Evolutionary conservation across 2,888 invertebrate species (phyloP), one percentile per base, ranked within the genome.

Genomic region (Ectemnius cavifrons): DNA sequence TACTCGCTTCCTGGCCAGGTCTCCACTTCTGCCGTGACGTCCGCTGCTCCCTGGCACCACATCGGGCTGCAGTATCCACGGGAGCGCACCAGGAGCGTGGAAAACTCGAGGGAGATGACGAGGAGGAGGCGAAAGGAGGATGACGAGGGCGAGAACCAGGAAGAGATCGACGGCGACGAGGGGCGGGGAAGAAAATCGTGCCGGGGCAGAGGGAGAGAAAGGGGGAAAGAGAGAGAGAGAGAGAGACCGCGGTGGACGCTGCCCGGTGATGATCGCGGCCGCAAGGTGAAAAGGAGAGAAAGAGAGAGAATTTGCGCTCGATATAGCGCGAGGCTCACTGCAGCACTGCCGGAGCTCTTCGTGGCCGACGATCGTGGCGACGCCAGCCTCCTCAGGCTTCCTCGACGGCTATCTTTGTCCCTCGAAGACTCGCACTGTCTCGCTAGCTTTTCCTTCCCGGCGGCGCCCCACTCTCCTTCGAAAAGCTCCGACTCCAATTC

Each of bases 291-390:
- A 71, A 47, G 23, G 65, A 67, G 60, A 72, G 63, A 78, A 66
- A 77, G 20, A 63, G 16, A 62, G 27, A 73, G 61, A 72, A 67
- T 65, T 70, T 63, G 74, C 52, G 85, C 87, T 87, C 84, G 85
- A 88, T 87, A 88, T 88, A 84, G 83, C 83, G 64, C 80, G 83
- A 83, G 83, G 83, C 80, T 83, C 81, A 74, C 68, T 75, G 80
- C 77, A 69, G 80, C 79, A 83, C 83, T 83, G 83, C 71, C 81
- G 73, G 73, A 81, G 75, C 75, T 82, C 79, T 79, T 82, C 75
- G 78, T 81, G 71, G 73, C 66, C 71, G 75, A 76, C 78, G 86
- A 86, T 73, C 83, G 85, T 80, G 64, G 81, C 84, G 86, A 85
- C 85, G 78, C 82, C 81, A 79, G 78, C 68, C 64, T 80, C 79